Base-by-base conservation (phyloP, 2,888 invertebrate genomes). In the Cybosia mesomella region DNA sequence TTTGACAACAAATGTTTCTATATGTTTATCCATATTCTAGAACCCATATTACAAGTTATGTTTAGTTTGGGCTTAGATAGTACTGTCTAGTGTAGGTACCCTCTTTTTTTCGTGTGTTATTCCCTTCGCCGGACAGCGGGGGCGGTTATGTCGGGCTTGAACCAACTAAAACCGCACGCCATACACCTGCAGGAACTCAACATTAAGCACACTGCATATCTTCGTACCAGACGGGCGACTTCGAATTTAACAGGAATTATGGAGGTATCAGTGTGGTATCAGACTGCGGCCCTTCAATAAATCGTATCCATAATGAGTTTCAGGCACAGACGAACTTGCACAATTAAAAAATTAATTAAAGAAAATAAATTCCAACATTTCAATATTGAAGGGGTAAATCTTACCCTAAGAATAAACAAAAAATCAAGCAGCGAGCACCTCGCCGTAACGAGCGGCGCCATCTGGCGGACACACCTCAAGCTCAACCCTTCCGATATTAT, bases 401-500 rank as follows among this genome's bases (percentile, higher is more conserved):
- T 73, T 70, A 66, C 77, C 77, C 80, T 49, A 77, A 82, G 66
- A 71, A 76, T 77, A 73, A 77, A 79, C 72, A 77, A 81, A 74
- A 80, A 81, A 76, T 77, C 36, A 43, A 65, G 69, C 53, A 2
- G 18, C 58, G 65, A 66, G 63, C 65, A 73, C 70, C 69, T 60
- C 70, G 24, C 71, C 79, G 82, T 72, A 75, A 80, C 79, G 83
- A 79, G 72, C 49, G 66, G 78, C 74, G 81, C 83, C 87, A 86
- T 84, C 87, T 85, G 88, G 84, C 82, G 84, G 83, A 83, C 83
- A 70, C 89, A 90, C 89, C 91, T 90, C 92, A 92, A 92, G 92
- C 93, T 89, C 92, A 93, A 92, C 93, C 93, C 93, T 92, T 92
- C 89, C 85, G 85, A 93, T 94, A 94, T 95, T 94, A 94, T 93